Conservation (phyloP, 2,797 vertebrate genomes). For the Podargus strigoides region DNA sequence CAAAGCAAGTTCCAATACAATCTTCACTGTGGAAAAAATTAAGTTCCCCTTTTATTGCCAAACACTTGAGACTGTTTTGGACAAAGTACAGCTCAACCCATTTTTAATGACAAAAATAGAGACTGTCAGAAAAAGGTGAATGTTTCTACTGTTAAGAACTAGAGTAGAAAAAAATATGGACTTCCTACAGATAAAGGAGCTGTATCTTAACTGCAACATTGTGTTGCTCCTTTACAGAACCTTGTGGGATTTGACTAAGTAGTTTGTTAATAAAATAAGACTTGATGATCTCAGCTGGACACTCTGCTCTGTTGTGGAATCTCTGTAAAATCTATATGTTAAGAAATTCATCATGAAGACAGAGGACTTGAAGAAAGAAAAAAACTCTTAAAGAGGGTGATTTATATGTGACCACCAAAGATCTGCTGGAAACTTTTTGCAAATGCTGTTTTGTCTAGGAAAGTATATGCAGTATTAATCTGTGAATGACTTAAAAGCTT, state of each 20-base stretch:
- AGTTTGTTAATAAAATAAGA: slow-evolving; percentile 3
- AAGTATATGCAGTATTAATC: slow-evolving; percentile 48
- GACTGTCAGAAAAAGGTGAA: slow-evolving; percentile 1
- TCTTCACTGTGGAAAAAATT: slow-evolving; percentile 68
- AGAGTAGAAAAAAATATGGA: background rate
- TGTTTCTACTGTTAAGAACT: background rate
- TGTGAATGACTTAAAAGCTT: slow-evolving; percentile 53
- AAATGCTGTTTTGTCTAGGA: slow-evolving; percentile 55
- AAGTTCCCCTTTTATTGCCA: slow-evolving; percentile 57
- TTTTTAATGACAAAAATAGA: slow-evolving; percentile 64
- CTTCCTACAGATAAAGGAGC: background rate
- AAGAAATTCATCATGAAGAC: slow-evolving; percentile 8
- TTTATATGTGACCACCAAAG: slow-evolving; percentile 58
- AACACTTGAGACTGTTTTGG: slow-evolving; percentile 67
- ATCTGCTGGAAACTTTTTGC: slow-evolving; percentile 40
- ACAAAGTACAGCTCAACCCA: slow-evolving; percentile 17
- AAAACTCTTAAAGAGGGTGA: background rate
- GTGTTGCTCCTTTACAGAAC: background rate
- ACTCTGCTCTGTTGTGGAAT: background rate
- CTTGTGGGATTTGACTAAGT: background rate
- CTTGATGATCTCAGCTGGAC: background rate
- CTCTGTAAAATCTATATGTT: background rate
- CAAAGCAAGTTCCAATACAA: slow-evolving; percentile 51
- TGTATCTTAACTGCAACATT: background rate
- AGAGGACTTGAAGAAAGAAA: slow-evolving; percentile 15